Evolutionary conservation across 2,797 vertebrate species (phyloP).

Genomic region (Heliangelus exortis): DNA sequence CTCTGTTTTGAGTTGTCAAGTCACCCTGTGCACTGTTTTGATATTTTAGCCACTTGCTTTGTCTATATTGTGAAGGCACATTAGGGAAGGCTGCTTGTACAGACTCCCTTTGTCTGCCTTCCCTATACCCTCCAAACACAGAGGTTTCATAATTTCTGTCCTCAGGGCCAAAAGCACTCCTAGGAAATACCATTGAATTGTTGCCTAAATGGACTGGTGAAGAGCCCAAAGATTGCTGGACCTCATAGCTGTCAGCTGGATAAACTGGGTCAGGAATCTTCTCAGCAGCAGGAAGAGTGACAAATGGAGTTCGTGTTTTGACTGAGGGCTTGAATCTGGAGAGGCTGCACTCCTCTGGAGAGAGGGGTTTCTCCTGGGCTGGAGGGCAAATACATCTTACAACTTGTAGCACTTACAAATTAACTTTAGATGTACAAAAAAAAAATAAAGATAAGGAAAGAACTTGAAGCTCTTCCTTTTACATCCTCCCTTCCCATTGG

Average conservation of each 20-base stretch:
- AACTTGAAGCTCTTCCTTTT: background rate
- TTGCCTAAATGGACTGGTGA: background rate
- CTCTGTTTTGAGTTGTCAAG: background rate
- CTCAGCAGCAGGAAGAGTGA: constrained; percentile 17
- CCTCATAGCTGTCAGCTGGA: background rate
- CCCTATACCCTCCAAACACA: background rate
- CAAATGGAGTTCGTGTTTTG: constrained; percentile 32
- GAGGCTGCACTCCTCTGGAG: background rate
- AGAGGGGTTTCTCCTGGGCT: constrained; percentile 39
- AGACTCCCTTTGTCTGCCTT: background rate
- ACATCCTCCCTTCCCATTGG: background rate
- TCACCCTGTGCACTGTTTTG: constrained; percentile 53
- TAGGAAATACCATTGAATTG: background rate
- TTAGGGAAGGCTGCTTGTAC: background rate
- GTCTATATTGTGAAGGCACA: background rate
- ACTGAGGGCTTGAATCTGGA: background rate
- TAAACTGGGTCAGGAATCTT: background rate
- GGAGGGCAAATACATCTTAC: constrained; percentile 20
- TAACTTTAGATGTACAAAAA: background rate
- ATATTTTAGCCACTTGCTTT: constrained; percentile 83
- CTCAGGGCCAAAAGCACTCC: background rate
- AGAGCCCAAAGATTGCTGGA: background rate
- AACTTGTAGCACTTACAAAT: background rate
- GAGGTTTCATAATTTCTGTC: constrained; percentile 34
- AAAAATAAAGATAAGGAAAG: background rate